Evolutionary conservation across 2,113 vertebrate genomes (phyloP), one percentile per base, ranked within the genome.

Genomic region (Entelurus aequoreus): DNA sequence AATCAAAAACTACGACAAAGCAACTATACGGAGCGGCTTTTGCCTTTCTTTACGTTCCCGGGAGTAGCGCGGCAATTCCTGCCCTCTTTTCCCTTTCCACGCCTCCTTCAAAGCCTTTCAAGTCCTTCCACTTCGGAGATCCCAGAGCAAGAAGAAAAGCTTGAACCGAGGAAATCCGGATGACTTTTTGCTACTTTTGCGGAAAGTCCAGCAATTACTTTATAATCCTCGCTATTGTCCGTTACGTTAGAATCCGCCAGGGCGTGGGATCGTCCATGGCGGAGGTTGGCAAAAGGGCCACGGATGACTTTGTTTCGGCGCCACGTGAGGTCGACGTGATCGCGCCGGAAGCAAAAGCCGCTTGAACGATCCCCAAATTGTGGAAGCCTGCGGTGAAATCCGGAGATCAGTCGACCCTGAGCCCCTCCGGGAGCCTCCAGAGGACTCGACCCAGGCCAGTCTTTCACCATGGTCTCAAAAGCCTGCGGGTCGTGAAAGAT

Each of bases 181-280:
- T 78, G 37, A 50, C 37, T 48, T 65, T 73, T 80, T 54, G 67
- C 71, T 78, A 80, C 77, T 46, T 46, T 12, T 69, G 58, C 57
- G 81, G 12, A 74, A 81, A 77, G 78, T 79, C 74, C 83, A 81
- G 69, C 74, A 76, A 81, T 80, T 81, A 74, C 80, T 78, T 80
- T 55, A 5, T 80, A 84, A 84, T 86, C 73, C 76, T 58, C 48
- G 52, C 62, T 69, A 61, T 69, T 84, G 72, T 81, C 52, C 36
- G 42, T 78, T 75, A 69, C 62, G 51, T 77, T 53, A 11, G 42
- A 46, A 46, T 10, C 40, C 40, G 40, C 40, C 10, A 9, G 10
- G 8, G 40, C 40, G 4, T 28, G 28, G 40, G 40, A 46, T 11
- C 12, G 42, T 28, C 4, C 11, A 46, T 9, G 11, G 5, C 10